Percentiles rank a stretch among this genome's conserved stretches.
Evolutionary conservation across 1,140 invertebrate species (phyloP).

Genomic region (Drosophila littoralis): DNA sequence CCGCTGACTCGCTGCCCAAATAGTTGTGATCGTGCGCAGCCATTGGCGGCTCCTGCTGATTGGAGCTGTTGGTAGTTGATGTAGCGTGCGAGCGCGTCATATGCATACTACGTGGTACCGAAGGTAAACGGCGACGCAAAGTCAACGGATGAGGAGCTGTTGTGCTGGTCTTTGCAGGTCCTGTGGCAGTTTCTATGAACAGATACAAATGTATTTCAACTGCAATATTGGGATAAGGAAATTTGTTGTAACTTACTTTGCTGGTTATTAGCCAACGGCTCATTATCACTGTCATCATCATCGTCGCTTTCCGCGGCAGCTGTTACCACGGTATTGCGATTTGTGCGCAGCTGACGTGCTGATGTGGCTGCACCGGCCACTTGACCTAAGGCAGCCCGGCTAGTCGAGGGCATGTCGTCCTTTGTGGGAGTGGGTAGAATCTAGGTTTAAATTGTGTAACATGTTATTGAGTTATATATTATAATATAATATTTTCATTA

Average conservation of each 20-base stretch:
- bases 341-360: slow-evolving; percentile 73
- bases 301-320: slow-evolving; percentile 48
- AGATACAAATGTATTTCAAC: not conserved
- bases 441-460: slow-evolving; percentile 23
- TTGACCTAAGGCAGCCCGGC: slow-evolving; percentile 58
- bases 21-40: slow-evolving; percentile 81
- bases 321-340: slow-evolving; percentile 74
- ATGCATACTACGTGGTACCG: slow-evolving; percentile 55
- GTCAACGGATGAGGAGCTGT: slow-evolving; percentile 64
- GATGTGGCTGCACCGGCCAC: slow-evolving; percentile 14
- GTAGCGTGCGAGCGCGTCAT: slow-evolving; percentile 83
- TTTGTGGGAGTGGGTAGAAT: slow-evolving; percentile 83
- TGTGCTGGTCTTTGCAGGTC: slow-evolving; percentile 47
- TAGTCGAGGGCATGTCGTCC: slow-evolving; percentile 74
- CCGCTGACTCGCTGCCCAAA: slow-evolving; percentile 60
- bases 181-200: slow-evolving; percentile 48
- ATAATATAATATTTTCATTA: not conserved
- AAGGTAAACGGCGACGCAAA: slow-evolving; percentile 55
- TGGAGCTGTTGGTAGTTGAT: slow-evolving; percentile 62
- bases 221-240: no score
- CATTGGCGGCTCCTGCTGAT: slow-evolving; percentile 34
- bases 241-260: slow-evolving; percentile 56
- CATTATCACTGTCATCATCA: slow-evolving; percentile 78
- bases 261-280: slow-evolving; percentile 78
- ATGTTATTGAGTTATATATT: not conserved